Evolutionary conservation across 2,888 invertebrate genomes (phyloP).

Genomic region (Melinaea menophilus): DNA sequence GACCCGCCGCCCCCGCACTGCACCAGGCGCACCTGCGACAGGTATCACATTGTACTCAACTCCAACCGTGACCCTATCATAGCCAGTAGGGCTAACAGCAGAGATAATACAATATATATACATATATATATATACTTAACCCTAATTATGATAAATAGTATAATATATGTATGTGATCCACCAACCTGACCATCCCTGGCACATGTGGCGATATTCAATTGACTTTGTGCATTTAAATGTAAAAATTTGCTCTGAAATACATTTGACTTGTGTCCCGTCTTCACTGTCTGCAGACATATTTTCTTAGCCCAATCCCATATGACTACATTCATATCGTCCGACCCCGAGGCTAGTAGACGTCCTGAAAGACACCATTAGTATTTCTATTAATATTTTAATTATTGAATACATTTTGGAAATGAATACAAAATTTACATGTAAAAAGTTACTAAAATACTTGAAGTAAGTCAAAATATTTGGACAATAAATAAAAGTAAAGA

Average conservation of each 20-base stretch:
- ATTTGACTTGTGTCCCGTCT: slow-evolving; percentile 91
- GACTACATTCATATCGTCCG: slow-evolving; percentile 91
- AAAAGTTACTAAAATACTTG: no score
- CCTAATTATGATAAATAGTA: neutral
- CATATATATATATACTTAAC: no score
- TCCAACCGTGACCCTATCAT: no score
- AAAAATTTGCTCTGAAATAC: slow-evolving; percentile 96
- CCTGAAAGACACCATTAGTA: slow-evolving; percentile 53
- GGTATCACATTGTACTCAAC: no score
- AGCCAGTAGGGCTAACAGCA: no score
- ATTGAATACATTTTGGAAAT: neutral
- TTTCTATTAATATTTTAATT: neutral
- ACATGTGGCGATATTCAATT: slow-evolving; percentile 91
- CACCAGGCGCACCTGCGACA: slow-evolving; percentile 75
- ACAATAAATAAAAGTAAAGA: no score
- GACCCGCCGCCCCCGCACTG: slow-evolving; percentile 75
- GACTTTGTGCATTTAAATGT: slow-evolving; percentile 82
- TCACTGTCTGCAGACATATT: slow-evolving; percentile 80
- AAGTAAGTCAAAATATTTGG: no score
- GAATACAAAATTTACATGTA: neutral
- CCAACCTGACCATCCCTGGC: slow-evolving; percentile 92
- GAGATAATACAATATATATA: neutral
- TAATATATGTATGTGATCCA: neutral
- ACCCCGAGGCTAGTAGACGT: slow-evolving; percentile 89
- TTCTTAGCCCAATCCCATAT: slow-evolving; percentile 95